Evolutionary conservation across 2,888 invertebrate species (phyloP).

Genomic region (Clunio marinus): DNA sequence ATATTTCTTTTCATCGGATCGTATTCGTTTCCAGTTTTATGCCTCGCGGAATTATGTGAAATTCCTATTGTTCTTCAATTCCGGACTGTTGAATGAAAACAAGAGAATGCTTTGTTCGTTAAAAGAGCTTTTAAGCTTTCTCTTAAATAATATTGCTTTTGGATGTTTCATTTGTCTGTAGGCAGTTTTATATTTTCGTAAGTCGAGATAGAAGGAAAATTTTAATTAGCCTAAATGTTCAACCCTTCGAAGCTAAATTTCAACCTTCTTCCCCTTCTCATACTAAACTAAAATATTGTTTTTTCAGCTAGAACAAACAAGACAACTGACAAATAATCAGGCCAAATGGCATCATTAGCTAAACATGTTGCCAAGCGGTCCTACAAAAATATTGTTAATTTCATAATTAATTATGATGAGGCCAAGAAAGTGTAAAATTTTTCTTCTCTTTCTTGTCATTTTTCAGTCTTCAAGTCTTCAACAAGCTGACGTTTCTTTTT

Average conservation of each 20-base stretch:
- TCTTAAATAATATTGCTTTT: too few species aligned
- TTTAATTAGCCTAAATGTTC: not conserved
- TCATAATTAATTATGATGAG: slow-evolving; percentile 29
- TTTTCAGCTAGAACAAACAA: not conserved
- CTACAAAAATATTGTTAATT: slow-evolving; percentile 29
- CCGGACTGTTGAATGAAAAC: too few species aligned
- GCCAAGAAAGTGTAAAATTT: not conserved
- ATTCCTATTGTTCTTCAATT: too few species aligned
- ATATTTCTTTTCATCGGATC: too few species aligned
- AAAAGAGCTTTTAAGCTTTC: too few species aligned
- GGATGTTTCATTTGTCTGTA: too few species aligned
- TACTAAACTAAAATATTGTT: too few species aligned
- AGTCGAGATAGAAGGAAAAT: not conserved
- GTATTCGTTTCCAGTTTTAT: too few species aligned
- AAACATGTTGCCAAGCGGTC: slow-evolving; percentile 30
- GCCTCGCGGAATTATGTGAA: too few species aligned
- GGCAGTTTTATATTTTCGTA: not conserved
- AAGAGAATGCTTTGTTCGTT: too few species aligned
- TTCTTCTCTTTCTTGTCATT: not conserved
- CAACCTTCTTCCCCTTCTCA: too few species aligned
- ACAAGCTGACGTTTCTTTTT: slow-evolving; percentile 13
- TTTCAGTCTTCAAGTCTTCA: not conserved
- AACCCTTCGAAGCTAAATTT: not conserved
- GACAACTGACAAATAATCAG: slow-evolving; percentile 26
- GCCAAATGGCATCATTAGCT: slow-evolving; percentile 29